Conservation (phyloP, 2,113 vertebrate species). For the Misgurnus anguillicaudatus region DNA sequence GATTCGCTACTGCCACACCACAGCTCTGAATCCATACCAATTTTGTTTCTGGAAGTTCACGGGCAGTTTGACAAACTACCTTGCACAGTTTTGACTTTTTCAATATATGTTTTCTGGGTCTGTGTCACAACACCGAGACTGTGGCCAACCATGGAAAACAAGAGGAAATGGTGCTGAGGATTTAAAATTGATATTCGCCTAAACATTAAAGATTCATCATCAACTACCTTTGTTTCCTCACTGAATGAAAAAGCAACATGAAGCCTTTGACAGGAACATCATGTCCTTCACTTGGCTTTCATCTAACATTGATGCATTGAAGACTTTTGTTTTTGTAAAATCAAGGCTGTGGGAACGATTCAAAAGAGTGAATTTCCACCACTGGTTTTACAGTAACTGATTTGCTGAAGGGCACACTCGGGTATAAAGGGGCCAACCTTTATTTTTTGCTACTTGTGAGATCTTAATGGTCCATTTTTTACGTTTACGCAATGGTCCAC, state of each 20-base stretch:
- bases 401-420: no score
- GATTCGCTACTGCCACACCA: no score
- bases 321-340: neutral
- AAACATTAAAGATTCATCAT: conserved; percentile 42
- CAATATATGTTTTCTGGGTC: neutral
- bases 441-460: no score
- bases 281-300: conserved; percentile 10
- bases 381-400: no score
- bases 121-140: neutral
- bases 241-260: conserved; percentile 19
- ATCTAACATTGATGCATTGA: conserved; percentile 27
- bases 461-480: no score
- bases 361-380: no score
- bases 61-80: neutral
- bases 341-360: no score
- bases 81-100: conserved; percentile 17
- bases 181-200: conserved; percentile 46
- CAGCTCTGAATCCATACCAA: no score
- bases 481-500: no score
- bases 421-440: no score
- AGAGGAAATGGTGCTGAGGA: neutral
- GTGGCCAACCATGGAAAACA: neutral
- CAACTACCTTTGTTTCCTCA: conserved; percentile 40
- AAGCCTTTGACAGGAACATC: conserved; percentile 27
- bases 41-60: neutral